A percentile compares a stretch with the other conserved stretches of the same genome.
Conservation (phyloP, 2,113 vertebrate species). For the Channa maculata region DNA sequence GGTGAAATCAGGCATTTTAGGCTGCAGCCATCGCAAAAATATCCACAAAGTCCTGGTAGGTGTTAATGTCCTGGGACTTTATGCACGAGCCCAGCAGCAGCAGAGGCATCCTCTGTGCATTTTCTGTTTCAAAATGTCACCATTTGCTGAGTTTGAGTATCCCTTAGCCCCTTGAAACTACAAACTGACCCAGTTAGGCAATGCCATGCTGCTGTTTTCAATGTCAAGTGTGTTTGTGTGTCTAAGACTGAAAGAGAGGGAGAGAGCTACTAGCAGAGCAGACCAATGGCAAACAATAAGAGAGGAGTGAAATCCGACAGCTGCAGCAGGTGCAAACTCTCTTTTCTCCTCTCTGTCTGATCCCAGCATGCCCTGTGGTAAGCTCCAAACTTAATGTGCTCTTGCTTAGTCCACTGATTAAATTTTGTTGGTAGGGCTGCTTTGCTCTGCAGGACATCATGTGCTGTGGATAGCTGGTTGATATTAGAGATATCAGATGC, state of each 20-base stretch:
- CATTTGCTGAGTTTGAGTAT: constrained; percentile 17
- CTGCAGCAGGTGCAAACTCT: constrained; percentile 26
- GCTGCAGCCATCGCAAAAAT: no score
- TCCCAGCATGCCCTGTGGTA: background rate
- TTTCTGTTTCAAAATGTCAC: background rate
- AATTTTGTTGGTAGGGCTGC: background rate
- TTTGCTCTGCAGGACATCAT: background rate
- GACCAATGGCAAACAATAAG: constrained; percentile 6
- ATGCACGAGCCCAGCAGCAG: no score
- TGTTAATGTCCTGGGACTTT: no score
- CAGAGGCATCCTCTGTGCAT: no score
- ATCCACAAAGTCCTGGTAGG: no score
- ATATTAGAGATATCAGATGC: background rate
- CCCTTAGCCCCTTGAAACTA: constrained; percentile 1
- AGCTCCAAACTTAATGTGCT: background rate
- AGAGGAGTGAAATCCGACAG: background rate
- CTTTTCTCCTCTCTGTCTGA: background rate
- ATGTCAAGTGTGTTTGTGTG: constrained; percentile 20
- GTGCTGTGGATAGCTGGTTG: background rate
- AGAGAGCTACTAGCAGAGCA: background rate
- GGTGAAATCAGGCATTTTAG: no score
- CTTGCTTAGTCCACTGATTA: constrained; percentile 26
- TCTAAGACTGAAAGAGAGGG: background rate
- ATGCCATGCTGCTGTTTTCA: constrained; percentile 3
- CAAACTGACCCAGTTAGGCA: constrained; percentile 43